Evolutionary conservation across 2,797 vertebrate species (phyloP), one percentile per base, ranked within the genome.

Genomic region (Denticeps clupeoides): DNA sequence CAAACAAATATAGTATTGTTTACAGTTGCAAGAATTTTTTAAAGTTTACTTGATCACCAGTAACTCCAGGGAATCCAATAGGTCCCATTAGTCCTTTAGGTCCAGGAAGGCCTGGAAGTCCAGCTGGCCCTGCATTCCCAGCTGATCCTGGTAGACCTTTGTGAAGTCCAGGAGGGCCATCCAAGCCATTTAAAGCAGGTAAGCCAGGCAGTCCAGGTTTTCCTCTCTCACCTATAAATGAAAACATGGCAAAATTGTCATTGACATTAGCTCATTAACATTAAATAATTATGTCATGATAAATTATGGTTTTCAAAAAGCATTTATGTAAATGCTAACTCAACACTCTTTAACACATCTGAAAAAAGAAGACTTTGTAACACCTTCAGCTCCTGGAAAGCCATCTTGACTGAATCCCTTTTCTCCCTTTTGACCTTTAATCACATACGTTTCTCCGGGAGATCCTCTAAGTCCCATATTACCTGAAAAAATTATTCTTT

Each of bases 161-260:
- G 27, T 50, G 49, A 54, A 21, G 49, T 4, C 51, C 57, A 19
- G 51, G 57, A 1, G 23, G 19, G 19, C 56, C 50, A 7, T 38
- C 12, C 13, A 32, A 26, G 12, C 51, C 56, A 13, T 40, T 8
- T 10, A 23, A 23, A 12, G 54, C 54, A 13, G 29, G 5, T 1
- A 2, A n/a, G 7, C 45, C 45, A 7, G 18, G 28, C 7, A 19
- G 11, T 22, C 45, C 45, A 9, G 3, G 28, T 2, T 6, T 7
- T 33, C 45, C 45, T 11, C 35, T 47, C 11, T 23, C 9, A 11
- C 18, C 18, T 9, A 32, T 21, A n/a, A n/a, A n/a, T n/a, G n/a
- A n/a, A n/a, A n/a, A n/a, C n/a, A n/a, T n/a, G n/a, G n/a, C n/a
- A n/a, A n/a, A n/a, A n/a, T n/a, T n/a, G n/a, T n/a, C n/a, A n/a